Evolutionary conservation across 2,888 invertebrate genomes (phyloP), one percentile per base, ranked within the genome.

Genomic region (Rhogogaster chlorosoma): DNA sequence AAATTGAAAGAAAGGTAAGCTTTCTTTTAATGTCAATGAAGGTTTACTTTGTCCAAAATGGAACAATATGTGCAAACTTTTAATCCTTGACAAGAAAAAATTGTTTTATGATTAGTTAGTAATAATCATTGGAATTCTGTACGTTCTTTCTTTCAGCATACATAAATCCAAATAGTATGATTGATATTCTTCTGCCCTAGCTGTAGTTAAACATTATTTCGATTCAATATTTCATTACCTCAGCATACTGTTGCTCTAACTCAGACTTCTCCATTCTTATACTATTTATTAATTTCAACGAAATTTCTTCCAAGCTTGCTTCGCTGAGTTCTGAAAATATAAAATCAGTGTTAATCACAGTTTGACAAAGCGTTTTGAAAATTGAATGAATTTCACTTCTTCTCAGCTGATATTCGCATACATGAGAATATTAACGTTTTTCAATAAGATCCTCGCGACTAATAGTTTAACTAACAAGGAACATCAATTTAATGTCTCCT

Each of bases 291-390:
- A 97, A 92, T 92, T 96, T 96, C 42, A 97, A 93, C 0, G 97
- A 96, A 89, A 97, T 96, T 92, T 97, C 97, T 90, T 97, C 97
- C 87, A 97, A 94, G 90, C 97, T 97, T 32, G 95, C 94, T 49
- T 93, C 91, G 84, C 86, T 89, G 26, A 88, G 89, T 73, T 88
- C 93, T 92, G 67, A 29, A 86, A 87, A 82, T 10, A 82, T 73
- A 80, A 84, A 83, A 29, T 77, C 26, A 53, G 38, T 26, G 18
- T 77, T 49, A 7, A 49, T 85, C 49, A 29, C 18, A 9, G 26
- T 32, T 29, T 26, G 10, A 57, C 7, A 73, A 22, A 61, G 12
- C 3, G 10, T 61, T 61, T 61, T 15, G 12, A 45, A 53, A 53
- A 53, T n/a, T 53, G 53, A 53, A n/a, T 0, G n/a, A 49, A 53